Evolutionary conservation across 2,888 invertebrate species (phyloP).

Genomic region (Anoplius nigerrimus): DNA sequence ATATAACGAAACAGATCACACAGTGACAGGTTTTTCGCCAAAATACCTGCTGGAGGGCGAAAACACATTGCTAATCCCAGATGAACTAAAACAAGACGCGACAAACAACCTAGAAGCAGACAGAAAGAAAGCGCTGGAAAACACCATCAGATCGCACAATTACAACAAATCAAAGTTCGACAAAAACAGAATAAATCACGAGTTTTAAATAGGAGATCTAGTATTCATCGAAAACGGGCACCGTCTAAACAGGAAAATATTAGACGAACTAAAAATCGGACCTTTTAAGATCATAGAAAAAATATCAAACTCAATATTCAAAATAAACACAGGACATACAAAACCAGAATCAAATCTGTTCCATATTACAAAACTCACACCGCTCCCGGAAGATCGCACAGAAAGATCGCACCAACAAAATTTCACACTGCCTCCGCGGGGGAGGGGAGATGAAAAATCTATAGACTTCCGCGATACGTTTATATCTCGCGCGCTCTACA

Average conservation of each 20-base stretch:
- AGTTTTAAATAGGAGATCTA: conserved; percentile 58
- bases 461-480: not conserved
- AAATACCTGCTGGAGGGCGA: conserved; percentile 10
- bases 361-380: not conserved
- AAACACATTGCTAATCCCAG: not conserved
- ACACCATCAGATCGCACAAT: conserved; percentile 2
- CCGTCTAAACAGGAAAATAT: conserved; percentile 16
- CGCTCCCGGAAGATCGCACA: not conserved
- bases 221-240: conserved; percentile 62
- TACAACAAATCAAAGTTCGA: conserved; percentile 17
- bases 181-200: conserved; percentile 42
- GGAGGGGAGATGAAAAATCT: not conserved
- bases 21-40: conserved; percentile 16
- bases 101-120: conserved; percentile 15
- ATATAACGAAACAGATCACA: conserved; percentile 19
- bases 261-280: not conserved
- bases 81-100: conserved; percentile 8
- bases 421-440: not conserved
- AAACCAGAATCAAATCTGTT: not conserved
- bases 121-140: conserved; percentile 13
- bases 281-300: not conserved
- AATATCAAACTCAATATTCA: not conserved
- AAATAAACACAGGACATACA: conserved; percentile 3
- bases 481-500: too few relatives aligned
- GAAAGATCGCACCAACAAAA: too few relatives aligned